Percentiles rank a stretch among this genome's conserved stretches.
phyloP scores from a whole-genome alignment of 1,140 invertebrate genomes.

The Lordiphosa mommai region DNA sequence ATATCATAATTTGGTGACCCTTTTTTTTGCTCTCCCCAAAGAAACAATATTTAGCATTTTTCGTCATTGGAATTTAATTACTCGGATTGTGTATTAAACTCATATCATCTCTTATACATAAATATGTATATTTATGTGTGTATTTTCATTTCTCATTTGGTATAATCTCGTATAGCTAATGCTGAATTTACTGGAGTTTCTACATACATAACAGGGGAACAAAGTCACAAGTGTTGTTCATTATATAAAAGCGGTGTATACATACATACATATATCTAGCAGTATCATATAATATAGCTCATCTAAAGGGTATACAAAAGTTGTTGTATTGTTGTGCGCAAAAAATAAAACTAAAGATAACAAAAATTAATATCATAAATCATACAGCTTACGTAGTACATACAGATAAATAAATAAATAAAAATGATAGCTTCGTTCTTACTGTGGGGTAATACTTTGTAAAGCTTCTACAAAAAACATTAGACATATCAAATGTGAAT shows the following conservation, averaged over 20 bases:
- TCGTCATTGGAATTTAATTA: no score
- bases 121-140: background rate
- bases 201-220: constrained; percentile 8
- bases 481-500: constrained; percentile 14
- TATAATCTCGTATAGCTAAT: no score
- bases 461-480: constrained; percentile 38
- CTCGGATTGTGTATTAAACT: no score
- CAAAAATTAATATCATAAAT: constrained; percentile 25
- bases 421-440: constrained; percentile 37
- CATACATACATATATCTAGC: background rate
- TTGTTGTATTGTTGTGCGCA: no score
- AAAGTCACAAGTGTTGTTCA: background rate
- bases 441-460: constrained; percentile 54
- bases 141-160: no score
- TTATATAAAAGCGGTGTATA: no score
- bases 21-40: no score
- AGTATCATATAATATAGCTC: no score
- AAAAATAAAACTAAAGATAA: constrained; percentile 34
- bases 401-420: constrained; percentile 23
- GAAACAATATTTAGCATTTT: no score
- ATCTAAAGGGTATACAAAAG: constrained; percentile 5
- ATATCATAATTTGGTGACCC: no score
- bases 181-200: no score
- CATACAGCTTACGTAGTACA: constrained; percentile 19
- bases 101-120: background rate